Evolutionary conservation across 64 coral and sea anemone species (phyloP).

Genomic region (Stylophora pistillata): DNA sequence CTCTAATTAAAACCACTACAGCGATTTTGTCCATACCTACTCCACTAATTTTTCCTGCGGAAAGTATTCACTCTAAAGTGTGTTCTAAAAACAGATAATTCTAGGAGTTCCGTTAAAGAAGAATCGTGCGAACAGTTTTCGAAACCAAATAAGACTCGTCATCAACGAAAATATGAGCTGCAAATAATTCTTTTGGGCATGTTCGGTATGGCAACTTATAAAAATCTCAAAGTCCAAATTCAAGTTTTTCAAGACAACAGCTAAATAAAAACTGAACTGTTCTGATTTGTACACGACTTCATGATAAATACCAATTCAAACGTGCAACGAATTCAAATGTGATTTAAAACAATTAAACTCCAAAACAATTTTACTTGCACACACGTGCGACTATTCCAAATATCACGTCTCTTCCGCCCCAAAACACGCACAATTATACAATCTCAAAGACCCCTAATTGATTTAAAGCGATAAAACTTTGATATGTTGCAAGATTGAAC

Average conservation of each 20-base stretch:
- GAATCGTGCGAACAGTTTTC: background rate
- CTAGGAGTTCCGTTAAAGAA: background rate
- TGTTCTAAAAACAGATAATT: background rate
- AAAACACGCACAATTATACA: background rate
- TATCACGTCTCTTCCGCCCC: background rate
- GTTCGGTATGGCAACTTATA: background rate
- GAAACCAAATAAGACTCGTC: background rate
- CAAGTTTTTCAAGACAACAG: background rate
- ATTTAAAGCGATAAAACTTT: conserved; percentile 11
- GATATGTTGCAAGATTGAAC: background rate
- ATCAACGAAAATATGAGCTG: background rate
- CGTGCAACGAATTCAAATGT: background rate
- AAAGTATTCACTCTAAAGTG: background rate
- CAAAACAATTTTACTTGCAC: background rate
- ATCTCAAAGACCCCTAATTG: background rate
- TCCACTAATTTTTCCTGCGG: background rate
- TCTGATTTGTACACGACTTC: background rate
- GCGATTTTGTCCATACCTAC: background rate
- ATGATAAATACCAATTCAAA: background rate
- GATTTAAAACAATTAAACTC: background rate
- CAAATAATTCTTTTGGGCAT: background rate
- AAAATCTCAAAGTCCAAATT: background rate
- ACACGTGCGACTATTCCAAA: conserved; percentile 15
- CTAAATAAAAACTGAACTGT: background rate
- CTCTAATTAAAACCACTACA: background rate